phyloP scores from a whole-genome alignment of 2,888 invertebrate genomes.

The Parelbella ahira region DNA sequence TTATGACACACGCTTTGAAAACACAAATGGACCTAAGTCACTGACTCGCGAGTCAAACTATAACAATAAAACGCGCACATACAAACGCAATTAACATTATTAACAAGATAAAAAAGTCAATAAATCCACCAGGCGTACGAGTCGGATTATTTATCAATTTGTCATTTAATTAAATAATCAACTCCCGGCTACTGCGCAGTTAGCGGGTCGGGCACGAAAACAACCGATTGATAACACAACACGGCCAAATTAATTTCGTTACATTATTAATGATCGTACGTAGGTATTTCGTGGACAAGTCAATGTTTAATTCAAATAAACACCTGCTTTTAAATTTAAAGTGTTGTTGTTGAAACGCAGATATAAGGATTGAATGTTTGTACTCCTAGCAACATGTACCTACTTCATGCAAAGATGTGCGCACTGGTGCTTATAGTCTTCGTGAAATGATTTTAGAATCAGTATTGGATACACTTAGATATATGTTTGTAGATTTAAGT shows the following conservation, averaged over 20 bases:
- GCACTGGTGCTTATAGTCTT: too few species aligned
- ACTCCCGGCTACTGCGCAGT: constrained; percentile 23
- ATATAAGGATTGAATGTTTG: too few species aligned
- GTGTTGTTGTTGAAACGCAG: constrained; percentile 8
- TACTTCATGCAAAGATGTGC: constrained; percentile 9
- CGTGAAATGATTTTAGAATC: too few species aligned
- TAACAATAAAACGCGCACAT: not conserved
- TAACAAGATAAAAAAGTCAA: constrained; percentile 16
- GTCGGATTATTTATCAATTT: constrained; percentile 10
- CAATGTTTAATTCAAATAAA: constrained; percentile 8
- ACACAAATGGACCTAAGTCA: too few species aligned
- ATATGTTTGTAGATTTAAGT: too few species aligned
- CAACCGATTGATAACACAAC: constrained; percentile 10
- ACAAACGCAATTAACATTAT: constrained; percentile 4
- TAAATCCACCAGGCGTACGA: constrained; percentile 13
- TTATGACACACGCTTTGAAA: too few species aligned
- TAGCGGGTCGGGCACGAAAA: constrained; percentile 16
- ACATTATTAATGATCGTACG: constrained; percentile 12
- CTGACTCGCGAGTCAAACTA: not conserved
- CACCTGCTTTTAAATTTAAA: constrained; percentile 18
- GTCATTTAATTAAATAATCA: constrained; percentile 21
- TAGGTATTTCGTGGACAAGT: constrained; percentile 10
- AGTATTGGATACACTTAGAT: too few species aligned
- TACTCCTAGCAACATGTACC: too few species aligned
- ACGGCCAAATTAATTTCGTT: constrained; percentile 6